Base-by-base conservation (phyloP, 2,888 invertebrate genomes). In the Metopia argyrocephala region DNA sequence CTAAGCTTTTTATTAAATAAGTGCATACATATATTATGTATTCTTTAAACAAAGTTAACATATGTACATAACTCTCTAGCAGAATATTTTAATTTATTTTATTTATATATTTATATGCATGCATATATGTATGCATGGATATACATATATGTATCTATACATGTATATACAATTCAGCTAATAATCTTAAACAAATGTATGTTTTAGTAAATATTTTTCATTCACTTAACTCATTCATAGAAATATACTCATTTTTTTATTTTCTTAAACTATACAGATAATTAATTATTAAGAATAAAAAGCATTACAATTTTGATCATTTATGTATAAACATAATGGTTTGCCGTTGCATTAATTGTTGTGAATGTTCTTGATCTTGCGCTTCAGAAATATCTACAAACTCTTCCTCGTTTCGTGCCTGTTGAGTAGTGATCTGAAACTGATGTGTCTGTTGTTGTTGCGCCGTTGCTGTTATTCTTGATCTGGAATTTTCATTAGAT, bases 341-440 rank as follows among this genome's bases (percentile, higher is more conserved):
- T 52, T 50, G 59, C n/a, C 65, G 62, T 7, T 31, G 15, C 18
- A 46, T 5, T n/a, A 81, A 57, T 5, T 87, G 85, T 5, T 85
- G 21, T 27, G 68, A 48, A 38, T 57, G 83, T 64, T 18, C 79
- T 69, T 54, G 84, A 25, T 82, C 62, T 54, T 71, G 65, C 9
- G n/a, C n/a, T 15, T 45, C 12, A 18, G 45, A 7, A 31, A 18
- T 20, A 2, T 15, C 15, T 3, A 61, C 28, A 6, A 62, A 2
- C 28, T 68, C 52, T 28, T 18, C 0, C 9, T 27, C 50, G 0
- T 57, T 20, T 25, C 62, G 20, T 4, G 23, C 20, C 52, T 45
- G 20, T 48, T 56, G 21, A 45, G 61, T n/a, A n/a, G n/a, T 48
- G 57, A 61, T 23, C 25, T 65, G 28, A 52, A 45, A 69, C 48